These are phyloP conservation scores for Agrilus planipennis DNA, from an alignment of 1,140 invertebrate genomes.

Conservation along the genomic window DNA sequence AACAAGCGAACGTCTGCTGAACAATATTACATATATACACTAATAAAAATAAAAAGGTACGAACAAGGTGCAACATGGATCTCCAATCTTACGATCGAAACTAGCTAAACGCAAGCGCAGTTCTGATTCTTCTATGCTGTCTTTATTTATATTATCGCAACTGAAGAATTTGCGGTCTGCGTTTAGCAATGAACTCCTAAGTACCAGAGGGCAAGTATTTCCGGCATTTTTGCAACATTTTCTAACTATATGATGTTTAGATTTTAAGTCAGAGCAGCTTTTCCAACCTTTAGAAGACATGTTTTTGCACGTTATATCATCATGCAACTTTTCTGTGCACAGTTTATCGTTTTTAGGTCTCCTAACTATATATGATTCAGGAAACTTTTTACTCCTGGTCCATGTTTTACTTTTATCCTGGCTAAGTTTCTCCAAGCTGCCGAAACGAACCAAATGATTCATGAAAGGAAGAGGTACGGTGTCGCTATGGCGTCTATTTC, in stretches of 20 bases:
- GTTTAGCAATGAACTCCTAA: conserved; percentile 10
- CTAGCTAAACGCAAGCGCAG: conserved; percentile 13
- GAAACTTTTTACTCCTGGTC: conserved; percentile 24
- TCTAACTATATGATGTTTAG: conserved; percentile 19
- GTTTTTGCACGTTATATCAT: conserved; percentile 18
- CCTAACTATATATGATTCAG: conserved; percentile 28
- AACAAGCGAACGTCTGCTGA: conserved; percentile 1
- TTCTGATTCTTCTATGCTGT: too few species aligned
- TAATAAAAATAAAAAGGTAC: not conserved
- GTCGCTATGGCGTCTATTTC: conserved; percentile 22
- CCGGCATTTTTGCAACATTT: conserved; percentile 32
- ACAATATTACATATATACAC: not conserved
- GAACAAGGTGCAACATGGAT: conserved; percentile 21
- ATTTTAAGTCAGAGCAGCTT: conserved; percentile 30
- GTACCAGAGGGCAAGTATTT: conserved; percentile 27
- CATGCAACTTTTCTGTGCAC: conserved; percentile 11
- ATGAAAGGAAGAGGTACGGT: conserved; percentile 22
- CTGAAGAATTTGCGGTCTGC: too few species aligned
- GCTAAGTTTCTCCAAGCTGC: conserved; percentile 27
- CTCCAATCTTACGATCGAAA: conserved; percentile 28
- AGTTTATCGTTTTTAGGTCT: conserved; percentile 15
- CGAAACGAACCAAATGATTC: conserved; percentile 25
- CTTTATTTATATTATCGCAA: too few species aligned
- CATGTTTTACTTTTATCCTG: conserved; percentile 15
- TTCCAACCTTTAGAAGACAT: conserved; percentile 30